Conservation (phyloP, 2,113 vertebrate genomes). For the Bos taurus region ARS-UCD2.0 NC_037339.1:79195501-79196000, state of each 20-base stretch:
- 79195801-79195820: neutral
- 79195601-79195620: neutral
- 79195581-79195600: neutral
- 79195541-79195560: neutral
- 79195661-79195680: neutral
- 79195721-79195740: neutral
- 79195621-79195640: neutral
- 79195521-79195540: neutral
- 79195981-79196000: neutral
- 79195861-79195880: neutral
- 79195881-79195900: fast-evolving
- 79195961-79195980: neutral
- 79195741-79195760: constrained; percentile 15
- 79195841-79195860: fast-evolving
- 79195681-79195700: neutral
- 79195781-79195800: neutral
- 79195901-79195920: neutral
- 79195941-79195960: neutral
- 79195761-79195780: neutral
- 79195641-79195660: neutral
- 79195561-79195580: neutral
- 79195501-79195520: neutral
- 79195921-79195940: neutral
- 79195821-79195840: neutral
- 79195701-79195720: constrained; percentile 2